Evolutionary conservation across 2,113 vertebrate genomes (phyloP), one percentile per base, ranked within the genome.

Genomic region (Bostrychus sinensis): DNA sequence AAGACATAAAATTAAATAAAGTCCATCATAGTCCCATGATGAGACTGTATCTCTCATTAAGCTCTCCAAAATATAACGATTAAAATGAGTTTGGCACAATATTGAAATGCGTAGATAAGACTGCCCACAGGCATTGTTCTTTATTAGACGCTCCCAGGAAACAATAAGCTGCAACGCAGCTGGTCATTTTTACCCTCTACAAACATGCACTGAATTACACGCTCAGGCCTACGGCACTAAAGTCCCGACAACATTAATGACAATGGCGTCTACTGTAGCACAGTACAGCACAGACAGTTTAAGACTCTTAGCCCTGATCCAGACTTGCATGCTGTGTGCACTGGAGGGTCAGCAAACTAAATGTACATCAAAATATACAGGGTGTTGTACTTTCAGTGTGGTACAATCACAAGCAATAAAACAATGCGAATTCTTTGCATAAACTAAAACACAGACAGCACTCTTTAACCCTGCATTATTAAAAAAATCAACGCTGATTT

Each of bases 61-160:
- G 46, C 13, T 30, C n/a, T 39, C 41, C 22, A 32, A 43, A 36
- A 48, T 34, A 1, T 62, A 36, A 66, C 23, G 43, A 65, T 38
- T 53, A 34, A 76, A 71, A 70, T 10, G 28, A 64, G 73, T 85
- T 88, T 89, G 89, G 90, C 88, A 89, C 86, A 74, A 72, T 70
- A 77, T 70, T 65, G 56, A 63, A 53, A 82, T 68, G 53, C 26
- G 20, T 69, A 56, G 23, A 72, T 76, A 32, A 77, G 48, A 43
- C 42, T 68, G 55, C 68, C 63, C 77, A 17, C 66, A 75, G 60
- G 32, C 43, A 55, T 45, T 48, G 42, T 60, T 68, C 65, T 59
- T 30, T n/a, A 53, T 72, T n/a, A 57, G 75, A 56, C 36, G 69
- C 76, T 60, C 60, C 58, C 25, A 70, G 41, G 54, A 54, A 77